Evolutionary conservation across 2,888 invertebrate genomes (phyloP), one percentile per base, ranked within the genome.

Genomic region (Ptycholaimellus sp.): DNA sequence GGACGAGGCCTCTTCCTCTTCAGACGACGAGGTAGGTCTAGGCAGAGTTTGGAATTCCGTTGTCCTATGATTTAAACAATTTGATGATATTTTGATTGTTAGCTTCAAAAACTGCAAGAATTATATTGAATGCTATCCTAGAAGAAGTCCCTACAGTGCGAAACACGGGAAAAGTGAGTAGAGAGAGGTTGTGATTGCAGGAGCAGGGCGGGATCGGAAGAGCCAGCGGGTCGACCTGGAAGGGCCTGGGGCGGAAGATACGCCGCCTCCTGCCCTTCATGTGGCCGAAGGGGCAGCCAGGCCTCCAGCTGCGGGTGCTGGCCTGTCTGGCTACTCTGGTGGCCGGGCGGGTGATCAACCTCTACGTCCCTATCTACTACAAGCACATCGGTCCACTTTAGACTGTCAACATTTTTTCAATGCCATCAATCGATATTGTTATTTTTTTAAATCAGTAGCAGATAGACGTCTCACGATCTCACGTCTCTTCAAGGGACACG

Each of bases 291-390:
- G 78, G 74, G 49, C 75, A 74, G 55, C 36, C 64, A 17, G 50
- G 67, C 7, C 67, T 93, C 3, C 90, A 93, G 60, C 47, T 77
- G 1, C 66, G 75, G 40, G 85, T 93, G 1, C 40, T 82, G 16
- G 52, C 79, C 39, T 90, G 90, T 60, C 68, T 93, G 28, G 5
- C 70, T 1, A 62, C 81, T 9, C 68, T 96, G 33, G 59, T 71
- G 9, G 69, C 66, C 13, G 90, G 87, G 14, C 70, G 93, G 50
- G 72, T 72, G 1, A 72, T 82, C 46, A 93, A 90, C 64, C 66
- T 93, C 2, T 80, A 72, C 56, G 78, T 87, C 36, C 93, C 90
- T 30, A 72, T 93, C 54, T 87, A 81, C 61, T 80, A 76, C 60
- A 83, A 81, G 62, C 66, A 71, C 50, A 83, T 93, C 53, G 82